These are phyloP conservation scores for Cerastoderma edule DNA, from an alignment of 2,888 invertebrate genomes.

Conservation along the genomic window DNA sequence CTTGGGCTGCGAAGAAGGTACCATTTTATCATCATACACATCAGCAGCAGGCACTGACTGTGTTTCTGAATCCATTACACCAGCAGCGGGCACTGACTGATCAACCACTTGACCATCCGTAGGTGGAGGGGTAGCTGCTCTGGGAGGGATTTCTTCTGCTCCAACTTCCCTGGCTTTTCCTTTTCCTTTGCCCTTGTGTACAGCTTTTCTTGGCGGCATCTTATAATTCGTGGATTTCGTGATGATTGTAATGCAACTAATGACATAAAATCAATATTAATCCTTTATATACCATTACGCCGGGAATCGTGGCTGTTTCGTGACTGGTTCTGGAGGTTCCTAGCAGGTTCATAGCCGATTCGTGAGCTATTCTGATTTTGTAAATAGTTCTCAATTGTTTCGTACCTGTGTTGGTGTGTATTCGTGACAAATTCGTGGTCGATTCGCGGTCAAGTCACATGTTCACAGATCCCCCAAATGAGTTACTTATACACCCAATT, in stretches of 20 bases:
- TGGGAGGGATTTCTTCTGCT: conserved; percentile 1
- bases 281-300: conserved; percentile 13
- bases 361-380: conserved; percentile 32
- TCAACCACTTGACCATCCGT: conserved; percentile 4
- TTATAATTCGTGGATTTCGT: conserved; percentile 22
- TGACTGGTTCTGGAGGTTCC: conserved; percentile 30
- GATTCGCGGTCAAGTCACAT: conserved; percentile 22
- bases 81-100: neutral
- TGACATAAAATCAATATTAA: conserved; percentile 31
- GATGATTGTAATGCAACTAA: conserved; percentile 29
- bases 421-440: conserved; percentile 42
- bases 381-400: conserved; percentile 31
- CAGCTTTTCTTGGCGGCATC: conserved; percentile 23
- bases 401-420: conserved; percentile 33
- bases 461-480: conserved; percentile 27
- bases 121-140: conserved; percentile 25
- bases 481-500: conserved; percentile 27
- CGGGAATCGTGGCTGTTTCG: conserved; percentile 35
- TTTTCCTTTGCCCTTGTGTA: no score
- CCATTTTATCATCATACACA: conserved; percentile 34
- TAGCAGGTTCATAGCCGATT: no score
- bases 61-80: conserved; percentile 3
- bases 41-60: conserved; percentile 36
- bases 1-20: conserved; percentile 40
- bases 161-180: no score